Base-by-base conservation (phyloP, 2,888 invertebrate genomes). In the Minunthozetes semirufus region DNA sequence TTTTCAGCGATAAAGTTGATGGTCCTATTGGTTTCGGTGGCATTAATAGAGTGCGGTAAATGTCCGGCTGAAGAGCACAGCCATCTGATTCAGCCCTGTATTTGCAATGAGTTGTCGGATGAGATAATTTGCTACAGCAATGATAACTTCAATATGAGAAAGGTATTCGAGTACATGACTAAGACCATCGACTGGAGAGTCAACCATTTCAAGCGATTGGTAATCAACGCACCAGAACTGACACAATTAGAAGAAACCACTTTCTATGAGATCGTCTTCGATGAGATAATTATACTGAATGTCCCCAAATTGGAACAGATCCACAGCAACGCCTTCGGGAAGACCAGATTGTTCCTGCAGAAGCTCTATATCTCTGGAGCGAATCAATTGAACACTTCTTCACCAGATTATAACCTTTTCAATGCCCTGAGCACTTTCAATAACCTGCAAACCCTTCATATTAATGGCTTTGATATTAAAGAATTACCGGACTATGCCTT, bases 291-390 rank as follows among this genome's bases (percentile, higher is more conserved):
- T 6, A 19, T 68, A 13, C 19, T 1, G 3, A 68, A 68, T 46
- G 46, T 22, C 1, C 1, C 42, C 6, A 38, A 68, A 9, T 13
- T 68, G 42, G 2, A 11, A 11, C n/a, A 11, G 38, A 68, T 68
- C 3, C 68, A 68, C 22, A 68, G 33, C 9, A 68, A 68, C 19
- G 68, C 68, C 1, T 68, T 68, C 13, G 68, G 68, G 17, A 13
- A 5, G 13, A 42, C 68, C 17, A 17, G 68, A 46, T 6, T 38
- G 15, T 2, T 3, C 2, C 4, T 68, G 22, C 42, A 68, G 13
- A 68, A 19, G 13, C 29, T 68, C 5, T 3, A 6, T 11, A 38
- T 68, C 22, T 1, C 19, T 6, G 46, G 13, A 2, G 42, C 19
- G 15, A 11, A 42, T 6, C 68, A 42, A 42, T 42, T 68, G 46